Conservation (phyloP, 1,140 invertebrate species). For the Sweltsa coloradensis region DNA sequence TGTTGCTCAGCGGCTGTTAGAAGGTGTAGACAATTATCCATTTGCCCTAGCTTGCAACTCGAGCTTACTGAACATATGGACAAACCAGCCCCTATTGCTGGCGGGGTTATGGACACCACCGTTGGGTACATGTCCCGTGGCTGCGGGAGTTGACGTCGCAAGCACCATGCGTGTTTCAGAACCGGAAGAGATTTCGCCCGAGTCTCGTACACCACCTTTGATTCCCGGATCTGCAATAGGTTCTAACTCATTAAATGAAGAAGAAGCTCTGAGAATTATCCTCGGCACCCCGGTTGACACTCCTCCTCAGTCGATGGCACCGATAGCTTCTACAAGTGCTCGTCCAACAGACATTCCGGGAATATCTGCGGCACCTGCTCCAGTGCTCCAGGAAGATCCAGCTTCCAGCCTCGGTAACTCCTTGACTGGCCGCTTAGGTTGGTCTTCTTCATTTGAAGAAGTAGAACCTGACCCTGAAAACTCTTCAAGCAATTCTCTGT, state of each 20-base stretch:
- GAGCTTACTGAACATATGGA: constrained; percentile 81
- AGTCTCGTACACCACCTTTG: too few species aligned
- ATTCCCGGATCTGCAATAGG: too few species aligned
- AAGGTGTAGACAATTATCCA: constrained; percentile 59
- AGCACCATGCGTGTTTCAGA: too few species aligned
- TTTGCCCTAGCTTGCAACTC: constrained; percentile 81
- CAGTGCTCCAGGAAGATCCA: constrained; percentile 38
- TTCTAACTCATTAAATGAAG: constrained; percentile 31
- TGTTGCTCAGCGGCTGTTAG: constrained; percentile 57
- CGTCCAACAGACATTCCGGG: constrained; percentile 7
- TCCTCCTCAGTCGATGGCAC: too few species aligned
- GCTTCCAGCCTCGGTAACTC: constrained; percentile 43
- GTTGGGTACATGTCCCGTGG: constrained; percentile 51
- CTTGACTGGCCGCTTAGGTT: constrained; percentile 45
- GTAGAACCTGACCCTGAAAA: constrained; percentile 27
- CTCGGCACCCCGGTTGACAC: constrained; percentile 12
- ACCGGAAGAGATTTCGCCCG: too few species aligned
- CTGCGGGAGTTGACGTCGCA: constrained; percentile 54
- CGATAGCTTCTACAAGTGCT: too few species aligned
- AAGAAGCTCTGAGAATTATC: constrained; percentile 23
- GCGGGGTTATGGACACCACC: constrained; percentile 74
- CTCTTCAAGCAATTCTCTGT: constrained; percentile 13
- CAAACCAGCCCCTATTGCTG: constrained; percentile 64
- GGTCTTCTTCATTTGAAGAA: constrained; percentile 50
- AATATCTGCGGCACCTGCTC: not conserved